Conservation (phyloP, 2,888 invertebrate genomes). For the Morpho helenor region DNA sequence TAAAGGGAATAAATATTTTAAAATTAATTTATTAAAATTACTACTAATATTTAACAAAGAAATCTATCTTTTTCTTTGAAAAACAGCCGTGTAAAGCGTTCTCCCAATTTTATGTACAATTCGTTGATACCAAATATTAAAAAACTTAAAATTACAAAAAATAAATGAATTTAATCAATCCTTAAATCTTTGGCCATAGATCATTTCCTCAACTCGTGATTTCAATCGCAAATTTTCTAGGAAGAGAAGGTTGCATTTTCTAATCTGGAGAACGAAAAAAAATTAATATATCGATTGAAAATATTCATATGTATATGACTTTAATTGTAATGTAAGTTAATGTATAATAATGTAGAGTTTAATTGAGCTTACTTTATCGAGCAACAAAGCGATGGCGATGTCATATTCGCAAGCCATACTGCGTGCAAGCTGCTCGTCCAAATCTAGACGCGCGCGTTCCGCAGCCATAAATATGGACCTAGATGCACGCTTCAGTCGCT, state of each 20-base stretch:
- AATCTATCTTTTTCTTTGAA: no score
- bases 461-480: slow-evolving; percentile 43
- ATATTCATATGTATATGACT: background rate
- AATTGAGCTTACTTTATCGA: slow-evolving; percentile 48
- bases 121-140: no score
- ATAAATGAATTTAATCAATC: no score
- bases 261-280: slow-evolving; percentile 40
- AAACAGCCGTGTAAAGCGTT: no score
- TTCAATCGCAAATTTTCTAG: slow-evolving; percentile 61
- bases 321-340: no score
- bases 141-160: no score
- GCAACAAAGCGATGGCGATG: slow-evolving; percentile 46
- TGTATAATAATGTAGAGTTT: background rate
- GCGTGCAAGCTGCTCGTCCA: slow-evolving; percentile 44
- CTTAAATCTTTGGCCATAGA: background rate
- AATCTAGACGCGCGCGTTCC: slow-evolving; percentile 43
- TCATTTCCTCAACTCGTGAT: slow-evolving; percentile 40
- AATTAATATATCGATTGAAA: background rate
- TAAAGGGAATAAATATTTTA: no score
- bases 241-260: slow-evolving; percentile 57
- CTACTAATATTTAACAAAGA: no score
- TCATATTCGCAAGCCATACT: slow-evolving; percentile 41
- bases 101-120: no score
- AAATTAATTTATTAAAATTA: no score
- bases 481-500: slow-evolving; percentile 41